Percentiles rank a stretch among this genome's conserved stretches.
phyloP scores from a whole-genome alignment of 2,113 vertebrate species.

The Chionomys nivalis region DNA sequence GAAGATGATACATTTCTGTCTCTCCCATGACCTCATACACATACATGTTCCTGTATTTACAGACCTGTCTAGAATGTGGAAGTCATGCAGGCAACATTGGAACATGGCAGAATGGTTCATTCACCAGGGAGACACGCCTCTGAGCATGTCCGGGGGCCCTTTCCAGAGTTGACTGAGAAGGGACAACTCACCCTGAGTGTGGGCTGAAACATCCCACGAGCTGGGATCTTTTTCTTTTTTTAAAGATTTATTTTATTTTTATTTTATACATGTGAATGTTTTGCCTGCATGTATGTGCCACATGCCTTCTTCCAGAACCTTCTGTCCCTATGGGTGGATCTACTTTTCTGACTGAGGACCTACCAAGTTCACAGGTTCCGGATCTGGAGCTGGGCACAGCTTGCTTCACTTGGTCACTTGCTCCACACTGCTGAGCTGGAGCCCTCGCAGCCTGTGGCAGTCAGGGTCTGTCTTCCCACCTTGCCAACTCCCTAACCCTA shows the following conservation, averaged over 20 bases:
- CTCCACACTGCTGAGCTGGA: neutral
- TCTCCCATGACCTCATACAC: accelerated
- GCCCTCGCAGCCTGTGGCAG: neutral
- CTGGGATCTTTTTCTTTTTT: neutral
- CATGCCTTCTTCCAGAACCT: neutral
- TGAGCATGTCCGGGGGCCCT: neutral
- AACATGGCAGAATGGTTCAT: neutral
- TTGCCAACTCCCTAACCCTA: neutral
- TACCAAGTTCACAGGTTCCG: neutral
- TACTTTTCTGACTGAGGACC: neutral
- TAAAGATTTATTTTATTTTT: neutral
- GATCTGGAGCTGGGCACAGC: neutral
- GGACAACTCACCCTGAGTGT: neutral
- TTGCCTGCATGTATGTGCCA: neutral
- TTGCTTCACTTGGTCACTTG: neutral
- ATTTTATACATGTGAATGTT: neutral
- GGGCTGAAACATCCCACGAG: neutral
- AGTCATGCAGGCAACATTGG: accelerated
- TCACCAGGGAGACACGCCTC: neutral
- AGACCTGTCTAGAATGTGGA: neutral
- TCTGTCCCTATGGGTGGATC: neutral
- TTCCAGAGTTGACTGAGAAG: neutral
- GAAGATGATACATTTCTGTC: too few relatives aligned
- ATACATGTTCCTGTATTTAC: neutral
- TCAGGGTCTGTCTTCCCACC: neutral